Evolutionary conservation across 1,140 invertebrate genomes (phyloP).

Genomic region (Arctopsyche grandis): DNA sequence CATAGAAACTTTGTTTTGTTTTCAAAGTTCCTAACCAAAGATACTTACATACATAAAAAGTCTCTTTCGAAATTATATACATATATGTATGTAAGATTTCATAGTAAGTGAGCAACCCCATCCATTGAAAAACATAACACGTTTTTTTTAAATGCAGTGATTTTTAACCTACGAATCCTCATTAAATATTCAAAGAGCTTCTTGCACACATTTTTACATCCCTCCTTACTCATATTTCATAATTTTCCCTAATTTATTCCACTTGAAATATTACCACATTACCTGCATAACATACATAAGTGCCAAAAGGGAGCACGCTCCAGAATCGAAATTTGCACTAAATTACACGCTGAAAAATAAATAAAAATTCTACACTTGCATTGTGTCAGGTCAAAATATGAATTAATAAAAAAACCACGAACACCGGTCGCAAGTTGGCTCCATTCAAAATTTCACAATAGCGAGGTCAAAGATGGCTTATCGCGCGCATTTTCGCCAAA

Average conservation of each 20-base stretch:
- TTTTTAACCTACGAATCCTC: background rate
- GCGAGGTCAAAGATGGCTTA: background rate
- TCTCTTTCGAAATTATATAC: no score
- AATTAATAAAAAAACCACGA: background rate
- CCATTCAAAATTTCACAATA: conserved; percentile 1
- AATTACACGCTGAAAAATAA: no score
- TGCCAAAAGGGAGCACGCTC: no score
- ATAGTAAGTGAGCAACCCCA: background rate
- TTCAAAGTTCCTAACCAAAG: no score
- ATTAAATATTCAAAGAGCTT: no score
- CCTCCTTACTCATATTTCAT: no score
- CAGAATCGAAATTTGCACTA: no score
- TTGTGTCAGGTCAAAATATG: background rate
- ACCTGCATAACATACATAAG: no score
- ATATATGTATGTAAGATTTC: background rate
- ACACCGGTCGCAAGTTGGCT: background rate
- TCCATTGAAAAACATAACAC: background rate
- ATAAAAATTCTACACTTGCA: no score
- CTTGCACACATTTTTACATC: no score
- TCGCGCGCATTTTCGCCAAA: background rate
- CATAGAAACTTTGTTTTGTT: no score
- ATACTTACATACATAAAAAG: no score
- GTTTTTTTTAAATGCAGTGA: background rate
- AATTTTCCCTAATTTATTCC: background rate
- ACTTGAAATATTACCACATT: background rate